These are phyloP conservation scores for Phataginus tetradactyla DNA, from an alignment of 2,797 vertebrate species.

Conservation along the genomic window DNA sequence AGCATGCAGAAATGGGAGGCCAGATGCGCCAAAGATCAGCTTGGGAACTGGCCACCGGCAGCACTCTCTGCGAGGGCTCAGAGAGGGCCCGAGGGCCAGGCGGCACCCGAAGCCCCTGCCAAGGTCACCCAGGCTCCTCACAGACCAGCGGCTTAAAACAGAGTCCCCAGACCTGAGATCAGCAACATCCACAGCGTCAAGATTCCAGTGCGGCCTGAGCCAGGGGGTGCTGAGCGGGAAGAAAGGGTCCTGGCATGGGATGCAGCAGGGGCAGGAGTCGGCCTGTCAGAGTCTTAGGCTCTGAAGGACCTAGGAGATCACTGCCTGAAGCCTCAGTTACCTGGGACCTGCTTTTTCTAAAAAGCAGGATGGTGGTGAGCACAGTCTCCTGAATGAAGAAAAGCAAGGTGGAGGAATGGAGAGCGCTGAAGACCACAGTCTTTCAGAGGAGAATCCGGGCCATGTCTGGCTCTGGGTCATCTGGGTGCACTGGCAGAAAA, in stretches of 20 bases:
- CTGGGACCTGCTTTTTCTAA: not conserved
- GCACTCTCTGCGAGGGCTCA: no score
- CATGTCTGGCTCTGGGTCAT: not conserved
- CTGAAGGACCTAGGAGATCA: not conserved
- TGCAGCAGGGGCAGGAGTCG: not conserved
- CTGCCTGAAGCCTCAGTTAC: not conserved
- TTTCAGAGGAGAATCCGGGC: not conserved
- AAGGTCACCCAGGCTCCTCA: fast-evolving
- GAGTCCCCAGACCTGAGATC: no score
- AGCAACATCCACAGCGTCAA: no score
- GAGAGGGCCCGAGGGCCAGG: no score
- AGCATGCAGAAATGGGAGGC: not conserved
- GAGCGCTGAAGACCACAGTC: fast-evolving
- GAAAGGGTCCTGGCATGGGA: not conserved
- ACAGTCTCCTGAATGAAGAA: not conserved
- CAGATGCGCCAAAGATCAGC: not conserved
- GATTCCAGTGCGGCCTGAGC: no score
- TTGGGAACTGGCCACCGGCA: not conserved
- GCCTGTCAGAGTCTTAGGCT: not conserved
- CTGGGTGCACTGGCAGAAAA: not conserved
- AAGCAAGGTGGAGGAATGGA: no score
- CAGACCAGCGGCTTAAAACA: not conserved
- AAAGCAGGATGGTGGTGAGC: not conserved
- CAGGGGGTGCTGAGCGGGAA: no score
- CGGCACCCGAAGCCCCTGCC: not conserved